Percentiles rank a stretch among this genome's conserved stretches.
These are phyloP conservation scores for Amblyopsis hoosieri DNA, from an alignment of 2,797 vertebrate species.

Conservation along the genomic window DNA sequence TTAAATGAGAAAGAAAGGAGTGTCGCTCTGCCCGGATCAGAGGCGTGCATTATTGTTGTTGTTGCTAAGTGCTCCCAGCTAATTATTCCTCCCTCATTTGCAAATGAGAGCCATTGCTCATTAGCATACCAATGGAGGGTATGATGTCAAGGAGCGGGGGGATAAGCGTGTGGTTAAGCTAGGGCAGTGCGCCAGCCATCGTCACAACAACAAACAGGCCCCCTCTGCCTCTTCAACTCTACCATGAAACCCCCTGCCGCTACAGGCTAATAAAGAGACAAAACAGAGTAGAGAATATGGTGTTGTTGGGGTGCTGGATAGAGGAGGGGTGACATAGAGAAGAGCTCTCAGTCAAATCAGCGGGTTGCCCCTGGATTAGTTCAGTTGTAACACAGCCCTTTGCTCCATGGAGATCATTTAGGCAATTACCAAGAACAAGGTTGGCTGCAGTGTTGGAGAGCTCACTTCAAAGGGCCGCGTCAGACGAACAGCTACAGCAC, in stretches of 20 bases:
- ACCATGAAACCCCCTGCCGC: slow-evolving; percentile 63
- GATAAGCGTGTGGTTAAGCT: slow-evolving; percentile 77
- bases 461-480: slow-evolving; percentile 82
- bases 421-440: slow-evolving; percentile 89
- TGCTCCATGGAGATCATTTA: slow-evolving; percentile 86
- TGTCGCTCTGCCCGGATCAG: slow-evolving; percentile 73
- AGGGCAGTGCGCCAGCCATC: slow-evolving; percentile 64
- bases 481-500: slow-evolving; percentile 81
- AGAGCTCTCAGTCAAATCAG: slow-evolving; percentile 80
- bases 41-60: slow-evolving; percentile 78
- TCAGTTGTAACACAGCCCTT: slow-evolving; percentile 76
- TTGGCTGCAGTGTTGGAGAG: slow-evolving; percentile 76
- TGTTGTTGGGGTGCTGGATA: slow-evolving; percentile 56
- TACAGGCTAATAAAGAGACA: slow-evolving; percentile 74
- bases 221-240: slow-evolving; percentile 18
- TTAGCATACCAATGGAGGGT: slow-evolving; percentile 81
- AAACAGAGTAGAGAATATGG: slow-evolving; percentile 73
- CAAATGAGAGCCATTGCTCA: slow-evolving; percentile 65
- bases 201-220: slow-evolving; percentile 76
- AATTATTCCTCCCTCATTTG: slow-evolving; percentile 86
- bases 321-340: slow-evolving; percentile 48
- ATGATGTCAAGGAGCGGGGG: slow-evolving; percentile 65
- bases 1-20: slow-evolving; percentile 77
- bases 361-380: slow-evolving; percentile 81
- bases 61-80: slow-evolving; percentile 80